Evolutionary conservation across 2,888 invertebrate species (phyloP).

Genomic region (Eupithecia inturbata): DNA sequence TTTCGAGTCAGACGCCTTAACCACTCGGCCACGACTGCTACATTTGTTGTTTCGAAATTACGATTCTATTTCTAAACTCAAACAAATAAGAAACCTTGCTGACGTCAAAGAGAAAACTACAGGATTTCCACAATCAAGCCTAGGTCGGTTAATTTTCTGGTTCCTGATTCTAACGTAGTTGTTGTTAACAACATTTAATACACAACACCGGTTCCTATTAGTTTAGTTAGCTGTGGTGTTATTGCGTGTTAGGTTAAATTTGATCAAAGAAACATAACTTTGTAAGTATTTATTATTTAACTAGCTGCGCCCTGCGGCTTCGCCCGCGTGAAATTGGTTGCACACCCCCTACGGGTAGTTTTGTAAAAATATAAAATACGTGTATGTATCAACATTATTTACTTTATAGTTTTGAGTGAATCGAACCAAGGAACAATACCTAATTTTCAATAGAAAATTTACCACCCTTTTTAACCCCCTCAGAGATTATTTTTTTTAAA

Average conservation of each 20-base stretch:
- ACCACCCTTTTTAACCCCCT: too few species aligned
- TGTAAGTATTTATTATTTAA: background rate
- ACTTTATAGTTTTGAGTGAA: too few species aligned
- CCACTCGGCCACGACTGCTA: slow-evolving; percentile 88
- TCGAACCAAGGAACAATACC: too few species aligned
- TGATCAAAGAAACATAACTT: background rate
- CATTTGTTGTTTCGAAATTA: background rate
- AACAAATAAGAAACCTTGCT: background rate
- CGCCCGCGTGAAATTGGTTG: too few species aligned
- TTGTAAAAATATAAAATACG: too few species aligned
- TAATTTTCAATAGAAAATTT: too few species aligned
- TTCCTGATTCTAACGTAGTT: background rate
- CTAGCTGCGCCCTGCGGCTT: too few species aligned
- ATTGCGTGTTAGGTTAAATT: background rate
- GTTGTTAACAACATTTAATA: background rate
- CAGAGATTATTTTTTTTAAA: too few species aligned
- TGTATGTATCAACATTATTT: too few species aligned
- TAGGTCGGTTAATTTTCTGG: background rate
- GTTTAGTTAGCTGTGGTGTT: background rate
- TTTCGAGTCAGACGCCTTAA: slow-evolving; percentile 90
- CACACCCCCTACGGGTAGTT: too few species aligned
- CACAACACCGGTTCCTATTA: background rate
- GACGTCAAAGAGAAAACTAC: slow-evolving; percentile 2
- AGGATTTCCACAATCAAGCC: background rate
- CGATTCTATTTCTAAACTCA: background rate